Percentiles rank a stretch among this genome's conserved stretches.
Evolutionary conservation across 2,797 vertebrate genomes (phyloP).

Genomic region (Heliangelus exortis): DNA sequence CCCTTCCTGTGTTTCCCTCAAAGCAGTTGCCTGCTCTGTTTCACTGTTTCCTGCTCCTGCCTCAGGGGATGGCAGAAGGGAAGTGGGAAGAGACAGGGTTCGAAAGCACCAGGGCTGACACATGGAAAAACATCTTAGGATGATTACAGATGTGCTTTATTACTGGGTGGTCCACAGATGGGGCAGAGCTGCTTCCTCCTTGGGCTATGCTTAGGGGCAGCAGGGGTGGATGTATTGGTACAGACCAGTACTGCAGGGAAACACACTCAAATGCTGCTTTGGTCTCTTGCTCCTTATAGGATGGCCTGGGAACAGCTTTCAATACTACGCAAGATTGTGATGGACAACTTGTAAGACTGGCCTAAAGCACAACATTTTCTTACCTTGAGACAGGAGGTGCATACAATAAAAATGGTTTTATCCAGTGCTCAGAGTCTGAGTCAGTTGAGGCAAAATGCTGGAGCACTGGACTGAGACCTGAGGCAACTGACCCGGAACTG

Average conservation of each 20-base stretch:
- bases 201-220: not conserved
- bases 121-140: not conserved
- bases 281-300: not conserved
- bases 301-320: not conserved
- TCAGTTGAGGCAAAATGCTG: not conserved
- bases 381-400: not conserved
- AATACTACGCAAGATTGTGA: accelerated
- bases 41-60: not conserved
- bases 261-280: not conserved
- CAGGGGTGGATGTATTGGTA: not conserved
- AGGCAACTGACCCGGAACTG: not conserved
- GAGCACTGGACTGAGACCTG: not conserved
- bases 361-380: not conserved
- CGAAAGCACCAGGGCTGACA: not conserved
- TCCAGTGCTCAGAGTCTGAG: not conserved
- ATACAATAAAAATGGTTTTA: not conserved
- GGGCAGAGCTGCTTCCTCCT: not conserved
- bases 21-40: not conserved
- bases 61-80: not conserved
- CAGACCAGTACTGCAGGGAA: not conserved
- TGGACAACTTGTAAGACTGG: not conserved
- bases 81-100: not conserved
- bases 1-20: not conserved
- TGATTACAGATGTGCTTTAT: not conserved
- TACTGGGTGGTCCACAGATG: not conserved